Percentiles rank a stretch among this genome's conserved stretches.
Evolutionary conservation across 1,140 invertebrate genomes (phyloP).

Genomic region (Brevipalpus yothersi): DNA sequence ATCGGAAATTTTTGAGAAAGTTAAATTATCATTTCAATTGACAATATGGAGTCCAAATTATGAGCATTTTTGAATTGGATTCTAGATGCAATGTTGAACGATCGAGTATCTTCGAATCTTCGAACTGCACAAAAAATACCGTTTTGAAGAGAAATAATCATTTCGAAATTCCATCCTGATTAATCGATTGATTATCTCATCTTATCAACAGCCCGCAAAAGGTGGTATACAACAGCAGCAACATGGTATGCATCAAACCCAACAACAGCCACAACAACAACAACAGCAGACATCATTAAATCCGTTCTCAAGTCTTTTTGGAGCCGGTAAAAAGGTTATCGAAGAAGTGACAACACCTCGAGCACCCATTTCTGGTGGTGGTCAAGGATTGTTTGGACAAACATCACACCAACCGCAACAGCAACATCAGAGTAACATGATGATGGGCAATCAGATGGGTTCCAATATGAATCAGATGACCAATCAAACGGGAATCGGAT

Average conservation of each 20-base stretch:
- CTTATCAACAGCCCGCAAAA: background rate
- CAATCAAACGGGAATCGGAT: background rate
- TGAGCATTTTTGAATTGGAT: too few species aligned
- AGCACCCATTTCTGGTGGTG: background rate
- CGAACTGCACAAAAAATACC: too few species aligned
- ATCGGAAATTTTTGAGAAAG: too few species aligned
- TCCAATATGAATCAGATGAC: background rate
- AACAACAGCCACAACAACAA: background rate
- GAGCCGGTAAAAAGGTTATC: conserved; percentile 7
- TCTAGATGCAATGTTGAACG: too few species aligned
- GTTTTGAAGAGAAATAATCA: too few species aligned
- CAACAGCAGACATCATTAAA: conserved; percentile 2
- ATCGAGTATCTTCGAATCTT: too few species aligned
- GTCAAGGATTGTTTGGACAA: background rate
- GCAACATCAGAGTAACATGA: conserved; percentile 2
- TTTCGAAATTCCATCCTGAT: too few species aligned
- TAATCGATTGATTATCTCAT: too few species aligned
- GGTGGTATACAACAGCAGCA: background rate
- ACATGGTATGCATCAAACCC: background rate
- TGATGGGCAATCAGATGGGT: background rate
- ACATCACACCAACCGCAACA: background rate
- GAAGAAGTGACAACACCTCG: conserved; percentile 10
- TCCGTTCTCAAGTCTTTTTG: conserved; percentile 5
- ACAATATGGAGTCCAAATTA: too few species aligned
- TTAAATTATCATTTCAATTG: too few species aligned